These are phyloP conservation scores for Thymelicus acteon DNA, from an alignment of 2,888 invertebrate genomes.

Conservation along the genomic window DNA sequence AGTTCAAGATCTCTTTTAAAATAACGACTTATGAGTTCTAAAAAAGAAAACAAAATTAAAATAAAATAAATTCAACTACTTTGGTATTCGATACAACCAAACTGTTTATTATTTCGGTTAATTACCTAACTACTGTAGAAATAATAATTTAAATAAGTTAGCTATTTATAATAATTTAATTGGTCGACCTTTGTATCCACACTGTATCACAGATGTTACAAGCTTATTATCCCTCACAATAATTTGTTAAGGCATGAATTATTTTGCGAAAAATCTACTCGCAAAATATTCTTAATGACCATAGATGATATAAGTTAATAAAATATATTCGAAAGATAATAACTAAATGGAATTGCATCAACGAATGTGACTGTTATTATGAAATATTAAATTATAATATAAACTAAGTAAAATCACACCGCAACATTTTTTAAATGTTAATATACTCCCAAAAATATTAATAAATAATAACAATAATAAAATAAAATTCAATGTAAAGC, in stretches of 20 bases:
- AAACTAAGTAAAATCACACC: neutral
- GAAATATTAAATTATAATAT: neutral
- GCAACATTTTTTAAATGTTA: neutral
- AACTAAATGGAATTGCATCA: constrained; percentile 24
- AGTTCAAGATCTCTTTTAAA: neutral
- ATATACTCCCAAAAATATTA: too few species aligned
- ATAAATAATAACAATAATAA: too few species aligned
- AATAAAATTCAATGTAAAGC: too few species aligned
- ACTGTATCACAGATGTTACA: constrained; percentile 45
- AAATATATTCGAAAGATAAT: too few species aligned
- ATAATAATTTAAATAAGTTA: constrained; percentile 37
- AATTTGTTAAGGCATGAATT: constrained; percentile 17
- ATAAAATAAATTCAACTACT: constrained; percentile 18
- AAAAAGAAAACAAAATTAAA: constrained; percentile 12
- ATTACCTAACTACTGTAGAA: constrained; percentile 30
- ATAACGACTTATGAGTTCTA: neutral
- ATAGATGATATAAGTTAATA: neutral
- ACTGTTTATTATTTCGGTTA: constrained; percentile 33
- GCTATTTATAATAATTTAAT: constrained; percentile 37
- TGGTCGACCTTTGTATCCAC: constrained; percentile 42
- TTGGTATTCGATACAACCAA: constrained; percentile 38
- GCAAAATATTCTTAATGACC: neutral
- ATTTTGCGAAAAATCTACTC: neutral
- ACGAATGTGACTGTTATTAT: constrained; percentile 14
- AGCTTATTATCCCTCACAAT: constrained; percentile 35